Evolutionary conservation across 2,113 vertebrate genomes (phyloP).

Genomic region (Ranitomeya variabilis): DNA sequence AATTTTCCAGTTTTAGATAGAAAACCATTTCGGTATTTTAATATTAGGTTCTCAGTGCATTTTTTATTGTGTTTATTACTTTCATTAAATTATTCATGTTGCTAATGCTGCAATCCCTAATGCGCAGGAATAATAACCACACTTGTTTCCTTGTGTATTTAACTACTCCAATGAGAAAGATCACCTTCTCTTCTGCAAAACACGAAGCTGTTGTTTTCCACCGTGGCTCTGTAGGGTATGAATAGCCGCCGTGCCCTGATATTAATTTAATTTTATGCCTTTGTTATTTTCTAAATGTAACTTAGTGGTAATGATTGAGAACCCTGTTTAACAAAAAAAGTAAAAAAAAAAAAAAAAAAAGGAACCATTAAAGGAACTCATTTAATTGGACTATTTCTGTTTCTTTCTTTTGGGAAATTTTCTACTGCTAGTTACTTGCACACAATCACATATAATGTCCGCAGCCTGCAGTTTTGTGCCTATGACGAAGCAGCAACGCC

Average conservation of each 20-base stretch:
- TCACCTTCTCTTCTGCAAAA: neutral
- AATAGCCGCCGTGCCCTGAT: neutral
- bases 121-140: neutral
- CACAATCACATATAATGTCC: neutral
- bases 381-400: too few species aligned
- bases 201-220: neutral
- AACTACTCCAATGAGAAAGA: neutral
- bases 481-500: neutral
- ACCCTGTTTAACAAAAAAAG: neutral
- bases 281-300: neutral
- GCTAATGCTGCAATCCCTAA: conserved; percentile 14
- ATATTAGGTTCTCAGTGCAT: conserved; percentile 9
- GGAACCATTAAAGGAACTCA: neutral
- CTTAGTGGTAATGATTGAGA: neutral
- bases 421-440: neutral
- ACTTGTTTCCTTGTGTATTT: conserved; percentile 24
- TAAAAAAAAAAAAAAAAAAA: neutral
- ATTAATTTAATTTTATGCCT: neutral
- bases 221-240: neutral
- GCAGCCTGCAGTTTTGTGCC: neutral
- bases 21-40: neutral
- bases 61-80: conserved; percentile 6
- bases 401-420: neutral
- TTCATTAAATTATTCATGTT: conserved; percentile 37
- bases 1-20: neutral